These are phyloP conservation scores for Nephrotoma appendiculata DNA, from an alignment of 2,888 invertebrate species.

Conservation along the genomic window DNA sequence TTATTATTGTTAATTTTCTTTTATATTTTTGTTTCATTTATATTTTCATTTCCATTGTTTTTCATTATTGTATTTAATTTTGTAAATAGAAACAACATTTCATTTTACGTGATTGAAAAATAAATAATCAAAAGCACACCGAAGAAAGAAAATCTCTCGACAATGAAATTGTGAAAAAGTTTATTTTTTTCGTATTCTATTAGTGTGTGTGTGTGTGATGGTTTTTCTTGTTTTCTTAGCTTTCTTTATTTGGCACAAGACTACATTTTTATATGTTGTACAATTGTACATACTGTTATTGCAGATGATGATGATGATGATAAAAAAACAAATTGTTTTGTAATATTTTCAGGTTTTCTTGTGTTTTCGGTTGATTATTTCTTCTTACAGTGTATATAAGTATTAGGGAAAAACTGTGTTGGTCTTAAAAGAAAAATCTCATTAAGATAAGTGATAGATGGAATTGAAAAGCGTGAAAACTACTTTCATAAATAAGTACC, in stretches of 20 bases:
- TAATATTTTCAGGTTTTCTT: neutral
- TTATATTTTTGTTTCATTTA: neutral
- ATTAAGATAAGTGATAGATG: neutral
- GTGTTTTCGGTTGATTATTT: neutral
- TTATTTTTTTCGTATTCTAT: neutral
- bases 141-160: neutral
- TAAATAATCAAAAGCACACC: neutral
- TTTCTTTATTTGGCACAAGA: neutral
- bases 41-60: neutral
- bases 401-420: too few species aligned
- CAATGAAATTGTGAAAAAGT: neutral
- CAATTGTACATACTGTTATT: neutral
- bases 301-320: neutral
- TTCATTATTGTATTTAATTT: neutral
- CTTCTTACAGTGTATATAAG: too few species aligned
- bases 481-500: neutral
- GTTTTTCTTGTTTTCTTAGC: neutral
- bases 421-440: neutral
- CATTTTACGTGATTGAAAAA: neutral
- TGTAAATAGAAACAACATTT: neutral
- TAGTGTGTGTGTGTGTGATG: neutral
- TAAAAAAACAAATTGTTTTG: neutral
- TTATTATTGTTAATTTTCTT: neutral
- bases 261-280: neutral
- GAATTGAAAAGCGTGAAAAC: neutral